These are phyloP conservation scores for Patella ulyssiponensis DNA, from an alignment of 2,888 invertebrate genomes.

Conservation along the genomic window DNA sequence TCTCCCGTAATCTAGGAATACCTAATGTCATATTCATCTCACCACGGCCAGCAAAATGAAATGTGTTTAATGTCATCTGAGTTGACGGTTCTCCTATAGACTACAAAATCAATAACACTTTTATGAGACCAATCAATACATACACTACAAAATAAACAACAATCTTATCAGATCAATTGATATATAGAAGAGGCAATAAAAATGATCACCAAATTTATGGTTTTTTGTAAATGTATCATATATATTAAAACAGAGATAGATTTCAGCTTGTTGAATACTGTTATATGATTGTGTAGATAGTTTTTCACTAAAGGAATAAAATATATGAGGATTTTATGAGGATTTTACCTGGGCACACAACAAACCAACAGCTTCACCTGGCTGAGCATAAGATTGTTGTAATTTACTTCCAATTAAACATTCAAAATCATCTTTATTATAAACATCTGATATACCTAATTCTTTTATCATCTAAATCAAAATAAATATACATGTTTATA, in stretches of 20 bases:
- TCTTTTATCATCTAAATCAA: slow-evolving; percentile 14
- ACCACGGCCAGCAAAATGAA: slow-evolving; percentile 99
- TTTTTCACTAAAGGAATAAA: no score
- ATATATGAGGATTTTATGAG: neutral
- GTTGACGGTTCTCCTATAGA: slow-evolving; percentile 99
- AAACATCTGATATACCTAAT: neutral
- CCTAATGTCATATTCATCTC: slow-evolving; percentile 99
- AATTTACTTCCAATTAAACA: slow-evolving; percentile 76
- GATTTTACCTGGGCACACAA: slow-evolving; percentile 86
- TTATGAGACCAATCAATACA: no score
- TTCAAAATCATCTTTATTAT: slow-evolving; percentile 3
- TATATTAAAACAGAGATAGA: no score
- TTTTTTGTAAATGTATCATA: no score
- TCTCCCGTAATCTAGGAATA: slow-evolving; percentile 95
- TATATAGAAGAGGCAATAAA: no score
- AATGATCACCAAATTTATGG: no score
- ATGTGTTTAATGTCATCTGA: slow-evolving; percentile 99
- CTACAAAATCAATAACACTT: slow-evolving; percentile 58
- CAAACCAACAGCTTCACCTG: slow-evolving; percentile 97
- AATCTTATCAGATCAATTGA: no score
- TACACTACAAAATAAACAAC: no score
- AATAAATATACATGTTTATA: no score
- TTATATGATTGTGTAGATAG: no score
- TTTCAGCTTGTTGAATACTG: no score
- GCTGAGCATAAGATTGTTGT: slow-evolving; percentile 83